Conservation (phyloP, 2,113 vertebrate species). For the Atlantisia rogersi region DNA sequence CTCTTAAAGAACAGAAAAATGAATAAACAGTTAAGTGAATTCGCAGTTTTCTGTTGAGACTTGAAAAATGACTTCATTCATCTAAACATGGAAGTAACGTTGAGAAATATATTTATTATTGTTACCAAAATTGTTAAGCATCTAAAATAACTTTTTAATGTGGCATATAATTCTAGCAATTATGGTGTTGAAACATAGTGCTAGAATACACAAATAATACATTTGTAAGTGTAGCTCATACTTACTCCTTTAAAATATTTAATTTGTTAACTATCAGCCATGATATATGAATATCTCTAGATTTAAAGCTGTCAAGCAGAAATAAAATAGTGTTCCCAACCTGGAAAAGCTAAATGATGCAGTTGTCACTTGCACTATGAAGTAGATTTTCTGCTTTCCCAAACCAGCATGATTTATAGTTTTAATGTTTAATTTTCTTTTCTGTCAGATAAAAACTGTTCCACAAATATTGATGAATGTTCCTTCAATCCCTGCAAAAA, state of each 20-base stretch:
- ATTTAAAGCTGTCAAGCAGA: conserved; percentile 53
- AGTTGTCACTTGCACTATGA: conserved; percentile 59
- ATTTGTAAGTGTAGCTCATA: neutral
- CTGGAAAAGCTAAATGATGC: conserved; percentile 54
- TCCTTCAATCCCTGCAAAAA: conserved; percentile 75
- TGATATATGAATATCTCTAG: neutral
- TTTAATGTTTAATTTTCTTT: conserved; percentile 73
- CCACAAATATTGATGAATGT: conserved; percentile 72
- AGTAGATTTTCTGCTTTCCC: conserved; percentile 59
- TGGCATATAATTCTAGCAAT: neutral
- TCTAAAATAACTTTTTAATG: neutral
- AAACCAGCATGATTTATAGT: conserved; percentile 68
- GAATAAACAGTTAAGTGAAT: neutral
- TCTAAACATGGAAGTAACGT: neutral
- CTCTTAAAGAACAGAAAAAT: neutral
- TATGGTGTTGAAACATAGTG: neutral
- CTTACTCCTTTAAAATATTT: neutral
- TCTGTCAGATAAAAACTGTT: conserved; percentile 83
- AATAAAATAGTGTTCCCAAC: conserved; percentile 38
- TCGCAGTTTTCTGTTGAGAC: neutral
- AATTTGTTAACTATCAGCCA: conserved; percentile 36
- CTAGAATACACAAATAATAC: neutral
- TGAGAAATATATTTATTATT: neutral
- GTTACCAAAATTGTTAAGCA: neutral
- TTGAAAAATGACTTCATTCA: neutral